Conservation (phyloP, 2,888 invertebrate genomes). For the Acleris laterana region DNA sequence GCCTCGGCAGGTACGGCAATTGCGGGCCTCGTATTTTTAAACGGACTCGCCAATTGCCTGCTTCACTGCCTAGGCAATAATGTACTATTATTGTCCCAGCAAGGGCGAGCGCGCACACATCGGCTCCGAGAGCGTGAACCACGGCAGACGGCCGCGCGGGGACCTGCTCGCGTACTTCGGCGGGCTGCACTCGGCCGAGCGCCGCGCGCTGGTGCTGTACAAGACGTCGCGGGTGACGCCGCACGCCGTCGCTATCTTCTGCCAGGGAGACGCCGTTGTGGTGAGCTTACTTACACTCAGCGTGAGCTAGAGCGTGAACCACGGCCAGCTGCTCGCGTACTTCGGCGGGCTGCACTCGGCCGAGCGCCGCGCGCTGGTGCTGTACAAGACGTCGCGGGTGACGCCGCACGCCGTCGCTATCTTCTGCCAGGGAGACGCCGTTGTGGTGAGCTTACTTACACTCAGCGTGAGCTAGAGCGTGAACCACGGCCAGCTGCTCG, state of each 20-base stretch:
- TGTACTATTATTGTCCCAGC: constrained; percentile 70
- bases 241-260: constrained; percentile 84
- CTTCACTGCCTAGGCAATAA: too few species aligned
- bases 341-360: constrained; percentile 83
- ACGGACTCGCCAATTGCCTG: too few species aligned
- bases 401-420: constrained; percentile 84
- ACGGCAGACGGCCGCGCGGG: constrained; percentile 61
- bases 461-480: too few species aligned
- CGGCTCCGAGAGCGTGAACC: constrained; percentile 87
- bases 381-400: constrained; percentile 84
- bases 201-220: constrained; percentile 81
- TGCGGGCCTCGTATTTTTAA: too few species aligned
- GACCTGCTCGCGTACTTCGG: constrained; percentile 83
- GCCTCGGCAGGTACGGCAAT: too few species aligned
- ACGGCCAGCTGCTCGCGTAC: constrained; percentile 79
- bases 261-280: constrained; percentile 49
- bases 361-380: constrained; percentile 80
- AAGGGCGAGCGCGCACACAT: constrained; percentile 83
- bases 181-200: constrained; percentile 81
- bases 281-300: constrained; percentile 35
- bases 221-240: constrained; percentile 85
- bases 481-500: constrained; percentile 61
- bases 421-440: constrained; percentile 68
- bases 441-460: constrained; percentile 39
- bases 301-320: too few species aligned